Percentiles rank a stretch among this genome's conserved stretches.
Evolutionary conservation across 2,113 vertebrate genomes (phyloP).

Genomic region (Lanius ludovicianus): DNA sequence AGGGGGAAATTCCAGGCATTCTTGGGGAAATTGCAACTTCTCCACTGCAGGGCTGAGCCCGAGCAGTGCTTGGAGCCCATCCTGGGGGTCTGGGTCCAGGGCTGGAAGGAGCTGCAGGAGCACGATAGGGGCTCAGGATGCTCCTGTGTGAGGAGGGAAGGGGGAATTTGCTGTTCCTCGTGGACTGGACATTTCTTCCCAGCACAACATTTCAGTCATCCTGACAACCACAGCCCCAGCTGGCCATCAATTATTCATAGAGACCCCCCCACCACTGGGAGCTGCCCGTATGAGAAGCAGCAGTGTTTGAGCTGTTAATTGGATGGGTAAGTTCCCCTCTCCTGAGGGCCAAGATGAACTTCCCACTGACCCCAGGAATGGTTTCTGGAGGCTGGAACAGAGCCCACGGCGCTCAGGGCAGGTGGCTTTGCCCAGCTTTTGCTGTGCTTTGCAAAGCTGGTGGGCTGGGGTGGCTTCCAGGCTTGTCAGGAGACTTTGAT

Average conservation of each 20-base stretch:
- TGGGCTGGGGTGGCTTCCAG: neutral
- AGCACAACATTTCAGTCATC: neutral
- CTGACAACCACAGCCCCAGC: conserved; percentile 4
- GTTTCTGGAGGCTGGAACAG: neutral
- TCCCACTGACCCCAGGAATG: neutral
- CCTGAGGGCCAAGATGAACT: conserved; percentile 4
- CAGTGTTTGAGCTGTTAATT: conserved; percentile 36
- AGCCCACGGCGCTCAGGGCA: neutral
- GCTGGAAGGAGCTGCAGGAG: neutral
- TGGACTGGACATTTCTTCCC: neutral
- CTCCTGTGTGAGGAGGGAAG: neutral
- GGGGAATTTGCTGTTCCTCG: neutral
- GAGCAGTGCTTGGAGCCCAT: neutral
- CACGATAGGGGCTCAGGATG: rapidly evolving
- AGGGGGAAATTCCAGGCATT: conserved; percentile 49
- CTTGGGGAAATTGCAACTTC: conserved; percentile 17
- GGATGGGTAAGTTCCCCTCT: conserved; percentile 17
- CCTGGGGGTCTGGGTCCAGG: neutral
- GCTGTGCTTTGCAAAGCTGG: neutral
- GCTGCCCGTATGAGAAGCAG: neutral
- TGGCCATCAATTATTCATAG: neutral
- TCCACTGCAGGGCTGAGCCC: neutral
- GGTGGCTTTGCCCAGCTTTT: neutral
- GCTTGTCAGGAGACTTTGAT: neutral
- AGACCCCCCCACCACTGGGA: neutral